These are phyloP conservation scores for Drosophila dives DNA, from an alignment of 2,888 invertebrate genomes.

Conservation along the genomic window DNA sequence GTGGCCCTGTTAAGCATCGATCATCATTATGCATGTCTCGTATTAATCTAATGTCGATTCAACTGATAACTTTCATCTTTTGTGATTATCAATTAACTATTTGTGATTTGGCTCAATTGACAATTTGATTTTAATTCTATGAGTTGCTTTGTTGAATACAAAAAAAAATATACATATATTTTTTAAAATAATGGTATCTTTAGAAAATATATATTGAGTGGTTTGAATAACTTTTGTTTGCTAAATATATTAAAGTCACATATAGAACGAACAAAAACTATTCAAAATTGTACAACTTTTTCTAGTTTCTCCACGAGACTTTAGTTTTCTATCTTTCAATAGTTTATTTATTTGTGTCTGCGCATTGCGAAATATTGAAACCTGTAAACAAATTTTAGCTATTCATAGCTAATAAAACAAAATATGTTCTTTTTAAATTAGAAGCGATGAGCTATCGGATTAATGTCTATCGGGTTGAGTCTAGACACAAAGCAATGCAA, in stretches of 20 bases:
- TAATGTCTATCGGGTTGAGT: constrained; percentile 4
- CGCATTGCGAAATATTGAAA: neutral
- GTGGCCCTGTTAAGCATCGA: constrained; percentile 21
- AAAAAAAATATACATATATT: neutral
- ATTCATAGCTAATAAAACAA: neutral
- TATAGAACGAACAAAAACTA: neutral
- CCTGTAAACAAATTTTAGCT: neutral
- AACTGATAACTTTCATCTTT: neutral
- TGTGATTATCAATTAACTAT: neutral
- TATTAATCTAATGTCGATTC: constrained; percentile 1
- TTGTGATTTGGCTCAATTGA: neutral
- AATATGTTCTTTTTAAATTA: neutral
- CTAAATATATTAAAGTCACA: neutral
- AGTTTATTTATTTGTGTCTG: neutral
- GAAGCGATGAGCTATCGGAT: neutral
- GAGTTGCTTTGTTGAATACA: neutral
- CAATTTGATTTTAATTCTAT: neutral
- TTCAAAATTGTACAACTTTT: neutral
- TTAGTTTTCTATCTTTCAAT: neutral
- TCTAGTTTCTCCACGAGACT: neutral
- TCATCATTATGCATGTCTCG: constrained; percentile 1
- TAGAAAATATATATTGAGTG: neutral
- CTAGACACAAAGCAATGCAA: neutral
- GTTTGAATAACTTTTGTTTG: neutral
- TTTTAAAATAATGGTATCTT: neutral